Evolutionary conservation across 2,888 invertebrate genomes (phyloP).

Genomic region (Elgonia sp.): DNA sequence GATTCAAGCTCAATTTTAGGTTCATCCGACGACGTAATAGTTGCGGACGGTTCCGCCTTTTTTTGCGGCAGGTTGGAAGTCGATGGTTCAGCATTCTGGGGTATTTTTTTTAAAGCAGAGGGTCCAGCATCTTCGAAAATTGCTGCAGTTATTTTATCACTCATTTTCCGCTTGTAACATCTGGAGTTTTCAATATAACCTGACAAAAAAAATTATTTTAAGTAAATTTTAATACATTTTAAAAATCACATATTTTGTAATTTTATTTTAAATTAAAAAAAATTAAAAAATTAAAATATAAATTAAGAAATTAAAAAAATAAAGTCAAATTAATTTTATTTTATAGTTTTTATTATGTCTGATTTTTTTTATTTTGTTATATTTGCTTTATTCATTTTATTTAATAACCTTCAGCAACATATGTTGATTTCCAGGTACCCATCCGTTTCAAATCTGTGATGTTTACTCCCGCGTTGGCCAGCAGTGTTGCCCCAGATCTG

Average conservation of each 20-base stretch:
- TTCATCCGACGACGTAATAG: no score
- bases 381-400: slow-evolving; percentile 21
- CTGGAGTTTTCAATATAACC: slow-evolving; percentile 12
- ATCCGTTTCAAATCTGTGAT: slow-evolving; percentile 27
- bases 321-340: no score
- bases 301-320: no score
- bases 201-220: slow-evolving; percentile 21
- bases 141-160: slow-evolving; percentile 16
- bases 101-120: background rate
- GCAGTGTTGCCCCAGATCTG: slow-evolving; percentile 24
- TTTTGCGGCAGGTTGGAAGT: no score
- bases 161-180: slow-evolving; percentile 18
- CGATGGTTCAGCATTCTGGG: no score
- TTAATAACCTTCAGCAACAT: slow-evolving; percentile 23
- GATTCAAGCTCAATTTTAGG: no score
- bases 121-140: slow-evolving; percentile 19
- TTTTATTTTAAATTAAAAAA: no score
- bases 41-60: no score
- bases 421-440: slow-evolving; percentile 21
- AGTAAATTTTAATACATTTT: background rate
- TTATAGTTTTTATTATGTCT: no score
- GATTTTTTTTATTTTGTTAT: background rate
- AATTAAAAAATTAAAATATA: no score
- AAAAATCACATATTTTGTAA: no score
- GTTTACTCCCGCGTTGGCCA: slow-evolving; percentile 33